A percentile compares a stretch with the other conserved stretches of the same genome.
These are phyloP conservation scores for Busseola fusca DNA, from an alignment of 2,888 invertebrate species.

Conservation along the genomic window DNA sequence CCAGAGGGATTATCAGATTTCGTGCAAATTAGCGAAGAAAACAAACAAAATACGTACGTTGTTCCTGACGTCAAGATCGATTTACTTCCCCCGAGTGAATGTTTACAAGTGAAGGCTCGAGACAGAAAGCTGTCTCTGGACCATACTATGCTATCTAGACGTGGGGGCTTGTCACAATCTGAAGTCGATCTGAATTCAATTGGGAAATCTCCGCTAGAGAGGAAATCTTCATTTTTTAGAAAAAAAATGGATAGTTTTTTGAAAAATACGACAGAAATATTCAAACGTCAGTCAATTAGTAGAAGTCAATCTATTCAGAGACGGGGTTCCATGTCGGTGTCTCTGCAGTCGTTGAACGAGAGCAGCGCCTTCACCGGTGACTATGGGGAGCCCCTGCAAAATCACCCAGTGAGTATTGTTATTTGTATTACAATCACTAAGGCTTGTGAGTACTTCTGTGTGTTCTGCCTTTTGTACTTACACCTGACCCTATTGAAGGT, in stretches of 20 bases:
- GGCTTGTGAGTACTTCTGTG: background rate
- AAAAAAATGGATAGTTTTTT: slow-evolving; percentile 85
- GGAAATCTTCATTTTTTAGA: slow-evolving; percentile 85
- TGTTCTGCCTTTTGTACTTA: background rate
- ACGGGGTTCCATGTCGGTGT: slow-evolving; percentile 79
- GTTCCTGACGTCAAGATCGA: slow-evolving; percentile 45
- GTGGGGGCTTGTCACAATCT: slow-evolving; percentile 81
- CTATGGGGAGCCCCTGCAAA: slow-evolving; percentile 54
- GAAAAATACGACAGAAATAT: slow-evolving; percentile 84
- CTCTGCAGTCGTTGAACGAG: slow-evolving; percentile 81
- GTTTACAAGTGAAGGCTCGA: slow-evolving; percentile 59
- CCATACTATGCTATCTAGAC: slow-evolving; percentile 77
- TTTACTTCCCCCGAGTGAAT: slow-evolving; percentile 50
- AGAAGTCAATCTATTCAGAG: slow-evolving; percentile 70
- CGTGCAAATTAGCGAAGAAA: slow-evolving; percentile 44
- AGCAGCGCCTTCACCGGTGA: slow-evolving; percentile 59
- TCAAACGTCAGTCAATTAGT: slow-evolving; percentile 74
- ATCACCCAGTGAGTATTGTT: slow-evolving; percentile 62
- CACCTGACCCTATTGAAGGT: background rate
- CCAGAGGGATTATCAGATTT: slow-evolving; percentile 61
- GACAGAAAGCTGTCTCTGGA: slow-evolving; percentile 83
- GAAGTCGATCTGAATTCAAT: slow-evolving; percentile 83
- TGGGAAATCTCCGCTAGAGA: slow-evolving; percentile 82
- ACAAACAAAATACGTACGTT: slow-evolving; percentile 36
- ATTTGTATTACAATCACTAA: background rate